Evolutionary conservation across 2,888 invertebrate genomes (phyloP), one percentile per base, ranked within the genome.

Genomic region (Andrena bucephala): DNA sequence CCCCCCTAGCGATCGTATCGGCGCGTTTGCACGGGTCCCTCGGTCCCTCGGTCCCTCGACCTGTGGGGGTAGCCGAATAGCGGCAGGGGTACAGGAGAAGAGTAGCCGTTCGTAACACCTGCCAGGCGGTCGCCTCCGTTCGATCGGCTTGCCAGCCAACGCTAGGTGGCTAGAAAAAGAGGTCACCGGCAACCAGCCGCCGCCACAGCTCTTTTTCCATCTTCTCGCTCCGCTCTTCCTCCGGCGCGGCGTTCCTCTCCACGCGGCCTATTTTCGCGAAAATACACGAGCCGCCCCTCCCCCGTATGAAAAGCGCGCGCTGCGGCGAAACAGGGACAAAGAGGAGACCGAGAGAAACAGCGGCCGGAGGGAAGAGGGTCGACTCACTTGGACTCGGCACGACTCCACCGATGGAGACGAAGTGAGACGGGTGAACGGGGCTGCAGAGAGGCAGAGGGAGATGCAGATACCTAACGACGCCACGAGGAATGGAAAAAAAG

Each of bases 231-330:
- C 33, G 52, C 72, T 75, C 77, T 62, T 75, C 77, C 27, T 69
- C 65, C 70, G 54, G 54, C 54, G 24, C 70, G 36, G 33, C 59
- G 65, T 69, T 83, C 79, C 88, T 83, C 89, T 84, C 66, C 75
- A 63, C 78, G 84, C 88, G 89, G 86, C 90, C 90, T 90, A 90
- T 90, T 90, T 90, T 89, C 81, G 67, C 75, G 84, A 86, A 89
- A 89, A 88, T 86, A 78, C 82, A 83, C 79, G 85, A 69, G 50
- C 54, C 77, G 83, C 77, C 62, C 65, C 57, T 27, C 65, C 65
- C 65, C 54, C 67, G 83, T 65, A 74, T 87, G 74, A 85, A 87
- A 87, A 83, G 79, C 79, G 68, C 68, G 74, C 71, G 79, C 76
- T 70, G 72, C 68, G 59, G 59, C 42, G 79, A 81, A 69, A 85